phyloP scores from a whole-genome alignment of 1,140 invertebrate species.

The Aphelenchoides avenae region DNA sequence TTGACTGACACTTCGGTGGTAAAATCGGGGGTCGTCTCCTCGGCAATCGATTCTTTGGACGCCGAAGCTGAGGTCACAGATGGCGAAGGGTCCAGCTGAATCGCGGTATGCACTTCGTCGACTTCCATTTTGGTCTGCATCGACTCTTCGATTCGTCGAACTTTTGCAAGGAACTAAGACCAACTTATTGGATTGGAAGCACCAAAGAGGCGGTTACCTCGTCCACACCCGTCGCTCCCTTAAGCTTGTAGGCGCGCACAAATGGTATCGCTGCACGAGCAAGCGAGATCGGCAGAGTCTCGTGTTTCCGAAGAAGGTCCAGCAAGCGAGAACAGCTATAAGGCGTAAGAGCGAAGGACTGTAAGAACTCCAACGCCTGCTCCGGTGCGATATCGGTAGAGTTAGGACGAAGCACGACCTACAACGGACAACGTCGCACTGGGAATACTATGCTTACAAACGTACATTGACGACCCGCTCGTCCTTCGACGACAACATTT shows the following conservation, averaged over 20 bases:
- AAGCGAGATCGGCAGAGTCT: neutral
- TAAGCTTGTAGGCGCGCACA: slow-evolving; percentile 12
- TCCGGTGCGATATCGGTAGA: neutral
- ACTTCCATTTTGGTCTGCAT: neutral
- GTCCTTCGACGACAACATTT: slow-evolving; percentile 14
- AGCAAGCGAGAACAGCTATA: slow-evolving; percentile 12
- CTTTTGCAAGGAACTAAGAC: neutral
- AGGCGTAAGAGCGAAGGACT: slow-evolving; percentile 10
- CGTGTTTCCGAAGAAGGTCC: neutral
- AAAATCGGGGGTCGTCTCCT: too few species aligned
- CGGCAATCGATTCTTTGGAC: neutral
- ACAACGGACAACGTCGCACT: neutral
- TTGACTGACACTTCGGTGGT: too few species aligned
- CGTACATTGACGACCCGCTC: slow-evolving; percentile 12
- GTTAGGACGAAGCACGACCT: neutral
- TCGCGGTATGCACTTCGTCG: neutral
- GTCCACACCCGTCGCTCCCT: slow-evolving; percentile 5
- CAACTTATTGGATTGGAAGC: slow-evolving; percentile 1
- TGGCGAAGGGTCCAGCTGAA: neutral
- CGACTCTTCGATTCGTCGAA: neutral
- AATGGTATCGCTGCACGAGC: slow-evolving; percentile 9
- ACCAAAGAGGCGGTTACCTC: slow-evolving; percentile 4
- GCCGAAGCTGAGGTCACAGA: neutral
- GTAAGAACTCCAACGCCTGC: slow-evolving; percentile 15
- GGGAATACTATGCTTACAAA: neutral